These are phyloP conservation scores for Piaya cayana DNA, from an alignment of 2,113 vertebrate species.

Conservation along the genomic window DNA sequence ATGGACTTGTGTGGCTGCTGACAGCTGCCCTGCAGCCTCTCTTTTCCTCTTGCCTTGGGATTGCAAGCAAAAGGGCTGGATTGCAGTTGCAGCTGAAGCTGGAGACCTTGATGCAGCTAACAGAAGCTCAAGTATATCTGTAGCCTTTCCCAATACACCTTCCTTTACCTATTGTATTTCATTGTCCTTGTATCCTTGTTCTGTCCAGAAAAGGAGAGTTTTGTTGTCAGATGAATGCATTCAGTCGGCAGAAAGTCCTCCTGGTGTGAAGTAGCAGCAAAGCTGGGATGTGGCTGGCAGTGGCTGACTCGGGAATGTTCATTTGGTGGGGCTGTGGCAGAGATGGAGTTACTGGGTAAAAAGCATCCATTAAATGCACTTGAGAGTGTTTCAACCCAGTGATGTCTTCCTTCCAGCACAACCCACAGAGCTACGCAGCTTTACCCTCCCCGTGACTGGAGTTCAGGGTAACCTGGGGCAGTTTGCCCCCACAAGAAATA, in stretches of 20 bases:
- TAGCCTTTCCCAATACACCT: not conserved
- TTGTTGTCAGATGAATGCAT: not conserved
- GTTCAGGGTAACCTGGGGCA: not conserved
- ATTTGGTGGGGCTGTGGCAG: not conserved
- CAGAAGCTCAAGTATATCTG: not conserved
- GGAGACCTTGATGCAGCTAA: not conserved
- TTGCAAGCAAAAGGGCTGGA: not conserved
- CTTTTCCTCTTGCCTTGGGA: not conserved
- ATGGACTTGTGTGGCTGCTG: not conserved
- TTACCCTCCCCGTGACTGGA: not conserved
- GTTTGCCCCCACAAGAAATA: not conserved
- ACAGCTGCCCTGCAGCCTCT: not conserved
- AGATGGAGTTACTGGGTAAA: not conserved
- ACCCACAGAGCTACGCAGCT: not conserved
- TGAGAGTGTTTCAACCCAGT: not conserved
- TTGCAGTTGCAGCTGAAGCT: not conserved
- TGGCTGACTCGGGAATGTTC: not conserved
- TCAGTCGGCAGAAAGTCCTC: not conserved
- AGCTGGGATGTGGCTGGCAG: not conserved
- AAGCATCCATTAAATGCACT: not conserved
- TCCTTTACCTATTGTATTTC: not conserved
- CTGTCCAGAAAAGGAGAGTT: not conserved
- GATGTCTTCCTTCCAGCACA: not conserved
- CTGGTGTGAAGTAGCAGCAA: not conserved
- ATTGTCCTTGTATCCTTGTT: not conserved